A percentile compares a stretch with the other conserved stretches of the same genome.
phyloP scores from a whole-genome alignment of 1,140 invertebrate species.

The Bombus terrestris region DNA sequence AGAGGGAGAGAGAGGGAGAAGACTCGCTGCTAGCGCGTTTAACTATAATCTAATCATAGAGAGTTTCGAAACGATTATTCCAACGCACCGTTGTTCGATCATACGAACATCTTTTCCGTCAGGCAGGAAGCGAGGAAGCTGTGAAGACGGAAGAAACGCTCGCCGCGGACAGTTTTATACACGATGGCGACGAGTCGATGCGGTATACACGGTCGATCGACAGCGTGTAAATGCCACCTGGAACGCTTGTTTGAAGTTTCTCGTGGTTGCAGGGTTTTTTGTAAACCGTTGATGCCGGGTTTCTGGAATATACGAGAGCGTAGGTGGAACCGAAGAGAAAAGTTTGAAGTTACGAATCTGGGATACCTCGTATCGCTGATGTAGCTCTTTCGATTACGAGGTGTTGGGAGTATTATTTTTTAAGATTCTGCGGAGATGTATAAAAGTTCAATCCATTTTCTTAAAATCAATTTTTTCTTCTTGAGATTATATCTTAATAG shows the following conservation, averaged over 20 bases:
- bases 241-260: constrained; percentile 6
- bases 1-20: neutral
- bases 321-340: neutral
- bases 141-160: constrained; percentile 16
- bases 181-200: constrained; percentile 13
- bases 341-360: neutral
- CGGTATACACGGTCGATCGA: constrained; percentile 1
- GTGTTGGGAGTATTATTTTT: no score
- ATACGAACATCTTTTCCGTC: neutral
- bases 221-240: neutral
- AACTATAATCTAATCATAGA: neutral
- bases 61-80: constrained; percentile 3
- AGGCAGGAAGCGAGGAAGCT: neutral
- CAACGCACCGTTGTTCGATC: neutral
- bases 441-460: no score
- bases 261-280: neutral
- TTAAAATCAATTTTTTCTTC: no score
- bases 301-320: neutral
- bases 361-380: neutral
- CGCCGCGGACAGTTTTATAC: constrained; percentile 25
- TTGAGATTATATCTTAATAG: no score
- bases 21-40: neutral
- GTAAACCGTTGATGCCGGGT: constrained; percentile 1
- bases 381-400: no score
- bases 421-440: no score